Evolutionary conservation across 2,888 invertebrate genomes (phyloP), one percentile per base, ranked within the genome.

Genomic region (Drosophila neotestacea): DNA sequence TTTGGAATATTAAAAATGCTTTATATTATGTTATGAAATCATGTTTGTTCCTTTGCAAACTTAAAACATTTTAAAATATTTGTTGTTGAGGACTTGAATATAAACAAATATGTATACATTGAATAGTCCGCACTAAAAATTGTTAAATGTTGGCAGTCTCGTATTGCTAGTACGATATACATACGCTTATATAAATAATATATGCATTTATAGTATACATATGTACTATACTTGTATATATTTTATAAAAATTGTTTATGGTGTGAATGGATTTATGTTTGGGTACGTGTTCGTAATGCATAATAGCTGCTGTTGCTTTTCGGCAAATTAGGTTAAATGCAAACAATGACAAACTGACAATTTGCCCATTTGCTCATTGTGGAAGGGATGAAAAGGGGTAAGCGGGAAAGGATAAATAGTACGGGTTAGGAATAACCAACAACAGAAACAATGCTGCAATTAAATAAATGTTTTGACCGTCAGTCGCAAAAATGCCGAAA

Each of bases 311-410:
- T 52, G 56, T 62, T 61, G 60, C 60, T 52, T 67, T 67, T 55
- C 56, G 59, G 47, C 44, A 75, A 87, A 89, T 89, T 85, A 61
- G 81, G 81, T 81, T 89, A 79, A 79, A 84, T 73, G 71, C 70
- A 73, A 81, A 79, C 75, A 77, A 75, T 50, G 73, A 70, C 72
- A 70, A 79, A 75, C 73, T 70, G 70, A 87, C 75, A 73, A 81
- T 81, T 71, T 65, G 74, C 46, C 48, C 60, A 65, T 64, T 66
- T 67, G 42, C 38, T 41, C 41, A 56, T 41, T 47, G 55, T 44
- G 39, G 16, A 38, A 3, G 36, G 13, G 4, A 22, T 4, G 6
- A n/a, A 34, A 38, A 30, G 10, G 32, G 54, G 51, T 56, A 52
- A 61, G 34, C 28, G 28, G 36, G 28, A 48, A 16, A 38, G 6